Conservation (phyloP, 2,113 vertebrate genomes). For the Carassius auratus region DNA sequence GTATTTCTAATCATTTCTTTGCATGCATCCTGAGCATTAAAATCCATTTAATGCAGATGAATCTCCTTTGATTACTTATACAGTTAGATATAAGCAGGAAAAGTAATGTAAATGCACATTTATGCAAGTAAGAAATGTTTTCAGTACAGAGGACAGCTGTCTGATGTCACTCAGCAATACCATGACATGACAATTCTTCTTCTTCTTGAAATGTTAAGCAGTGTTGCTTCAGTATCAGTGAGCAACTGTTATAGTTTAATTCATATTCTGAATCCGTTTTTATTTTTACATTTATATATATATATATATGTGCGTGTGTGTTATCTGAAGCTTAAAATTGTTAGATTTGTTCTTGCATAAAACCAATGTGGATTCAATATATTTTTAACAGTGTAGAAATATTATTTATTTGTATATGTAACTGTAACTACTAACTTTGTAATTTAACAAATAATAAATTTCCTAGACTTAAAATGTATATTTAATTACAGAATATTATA, state of each 20-base stretch:
- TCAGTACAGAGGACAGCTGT: not conserved
- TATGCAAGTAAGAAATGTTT: not conserved
- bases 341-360: not conserved
- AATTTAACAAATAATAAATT: not conserved
- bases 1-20: constrained; percentile 49
- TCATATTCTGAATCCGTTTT: not conserved
- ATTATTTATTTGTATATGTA: no score
- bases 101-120: not conserved
- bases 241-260: not conserved
- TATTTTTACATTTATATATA: no score
- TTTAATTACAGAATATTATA: not conserved
- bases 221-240: not conserved
- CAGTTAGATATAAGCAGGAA: not conserved
- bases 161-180: not conserved
- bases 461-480: not conserved
- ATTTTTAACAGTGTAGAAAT: not conserved
- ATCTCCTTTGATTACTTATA: not conserved
- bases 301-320: no score
- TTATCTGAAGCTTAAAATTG: not conserved
- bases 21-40: not conserved
- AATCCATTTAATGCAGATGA: not conserved
- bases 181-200: not conserved
- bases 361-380: not conserved
- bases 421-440: no score
- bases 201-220: not conserved